Evolutionary conservation across 1,140 invertebrate genomes (phyloP).

Genomic region (Drosophila sturtevanti): DNA sequence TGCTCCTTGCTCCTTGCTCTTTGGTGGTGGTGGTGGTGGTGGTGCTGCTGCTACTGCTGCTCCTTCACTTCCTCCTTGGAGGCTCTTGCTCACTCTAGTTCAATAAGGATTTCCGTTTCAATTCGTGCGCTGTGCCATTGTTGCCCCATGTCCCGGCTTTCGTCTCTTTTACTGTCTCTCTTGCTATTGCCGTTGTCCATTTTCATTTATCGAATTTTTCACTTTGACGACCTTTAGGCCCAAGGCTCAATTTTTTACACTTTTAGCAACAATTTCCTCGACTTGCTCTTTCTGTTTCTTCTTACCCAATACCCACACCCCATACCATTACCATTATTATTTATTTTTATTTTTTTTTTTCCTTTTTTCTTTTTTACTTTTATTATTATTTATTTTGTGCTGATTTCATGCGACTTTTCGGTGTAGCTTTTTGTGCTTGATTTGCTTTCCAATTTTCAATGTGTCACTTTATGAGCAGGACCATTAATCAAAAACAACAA

Average conservation of each 20-base stretch:
- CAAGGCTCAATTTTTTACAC: constrained; percentile 73
- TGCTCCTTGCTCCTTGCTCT: constrained; percentile 5
- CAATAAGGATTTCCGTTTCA: constrained; percentile 81
- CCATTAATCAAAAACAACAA: constrained; percentile 78
- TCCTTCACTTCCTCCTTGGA: constrained; percentile 37
- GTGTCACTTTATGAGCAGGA: constrained; percentile 78
- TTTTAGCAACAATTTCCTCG: constrained; percentile 66
- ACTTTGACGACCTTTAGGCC: constrained; percentile 75
- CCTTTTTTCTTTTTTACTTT: constrained; percentile 39
- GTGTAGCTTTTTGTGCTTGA: constrained; percentile 73
- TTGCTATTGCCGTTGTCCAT: constrained; percentile 48
- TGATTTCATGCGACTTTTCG: constrained; percentile 76
- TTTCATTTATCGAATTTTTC: constrained; percentile 79
- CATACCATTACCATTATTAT: constrained; percentile 23
- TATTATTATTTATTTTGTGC: constrained; percentile 60
- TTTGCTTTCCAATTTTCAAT: constrained; percentile 81
- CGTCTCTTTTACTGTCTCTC: neutral
- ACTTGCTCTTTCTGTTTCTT: constrained; percentile 5
- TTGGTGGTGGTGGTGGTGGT: too few relatives aligned
- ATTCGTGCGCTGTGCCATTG: constrained; percentile 71
- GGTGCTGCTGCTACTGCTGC: neutral
- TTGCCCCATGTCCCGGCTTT: constrained; percentile 27
- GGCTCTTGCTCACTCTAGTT: constrained; percentile 59
- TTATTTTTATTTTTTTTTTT: constrained; percentile 46
- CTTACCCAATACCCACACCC: neutral